phyloP scores from a whole-genome alignment of 2,113 vertebrate genomes.

The Triplophysa siluroides region DNA sequence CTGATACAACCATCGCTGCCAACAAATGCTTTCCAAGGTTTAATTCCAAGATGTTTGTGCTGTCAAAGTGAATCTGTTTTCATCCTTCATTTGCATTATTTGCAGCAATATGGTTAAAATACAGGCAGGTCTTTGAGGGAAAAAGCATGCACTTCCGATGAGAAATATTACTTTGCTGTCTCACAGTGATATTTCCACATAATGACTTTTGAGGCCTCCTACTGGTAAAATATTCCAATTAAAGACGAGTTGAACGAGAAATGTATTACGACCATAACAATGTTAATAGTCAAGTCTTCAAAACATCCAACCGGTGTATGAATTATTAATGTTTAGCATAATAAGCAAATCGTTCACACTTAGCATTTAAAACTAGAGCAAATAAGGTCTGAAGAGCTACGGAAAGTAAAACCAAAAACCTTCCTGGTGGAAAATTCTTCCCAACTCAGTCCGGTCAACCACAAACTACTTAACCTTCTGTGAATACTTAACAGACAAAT shows the following conservation, averaged over 20 bases:
- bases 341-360: slow-evolving; percentile 2
- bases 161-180: background rate
- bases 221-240: background rate
- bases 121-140: no score
- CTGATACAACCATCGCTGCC: background rate
- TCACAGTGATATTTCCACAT: background rate
- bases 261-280: background rate
- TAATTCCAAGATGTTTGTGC: no score
- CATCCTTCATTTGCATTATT: background rate
- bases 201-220: background rate
- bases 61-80: background rate
- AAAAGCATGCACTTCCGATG: background rate
- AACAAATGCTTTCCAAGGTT: no score
- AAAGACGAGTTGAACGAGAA: background rate
- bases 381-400: background rate
- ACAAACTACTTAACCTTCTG: no score
- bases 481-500: no score
- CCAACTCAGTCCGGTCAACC: no score
- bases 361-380: background rate
- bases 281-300: background rate
- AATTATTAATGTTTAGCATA: background rate
- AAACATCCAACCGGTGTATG: background rate
- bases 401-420: no score
- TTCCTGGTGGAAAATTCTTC: no score
- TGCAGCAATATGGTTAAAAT: background rate